Conservation (phyloP, 2,113 vertebrate species). For the Protobothrops mucrosquamatus region DNA sequence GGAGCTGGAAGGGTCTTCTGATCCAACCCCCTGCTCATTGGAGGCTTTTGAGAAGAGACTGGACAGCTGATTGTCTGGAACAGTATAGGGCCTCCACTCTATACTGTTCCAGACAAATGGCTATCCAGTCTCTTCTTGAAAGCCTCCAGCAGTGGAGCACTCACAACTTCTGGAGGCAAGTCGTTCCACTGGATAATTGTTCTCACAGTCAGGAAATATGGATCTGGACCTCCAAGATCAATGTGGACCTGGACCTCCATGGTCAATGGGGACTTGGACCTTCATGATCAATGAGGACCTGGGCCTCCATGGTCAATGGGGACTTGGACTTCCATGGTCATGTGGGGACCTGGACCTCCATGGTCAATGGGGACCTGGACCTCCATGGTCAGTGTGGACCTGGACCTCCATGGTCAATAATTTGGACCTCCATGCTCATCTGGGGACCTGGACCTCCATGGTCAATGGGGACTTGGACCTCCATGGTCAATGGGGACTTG, state of each 20-base stretch:
- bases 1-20: neutral
- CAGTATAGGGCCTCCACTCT: neutral
- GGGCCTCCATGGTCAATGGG: no score
- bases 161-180: neutral
- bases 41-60: neutral
- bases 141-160: neutral
- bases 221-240: neutral
- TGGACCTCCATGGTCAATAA: neutral
- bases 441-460: no score
- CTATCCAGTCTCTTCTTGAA: neutral
- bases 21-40: neutral
- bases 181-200: no score
- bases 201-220: no score
- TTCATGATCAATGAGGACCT: no score
- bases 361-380: no score
- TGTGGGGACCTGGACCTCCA: no score
- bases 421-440: neutral
- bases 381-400: no score
- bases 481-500: accelerated
- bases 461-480: neutral
- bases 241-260: neutral
- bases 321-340: no score
- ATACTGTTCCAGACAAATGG: neutral
- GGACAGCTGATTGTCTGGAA: neutral
- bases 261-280: neutral